Conservation (phyloP, 2,797 vertebrate genomes). For the Pseudochaenichthys georgianus region DNA sequence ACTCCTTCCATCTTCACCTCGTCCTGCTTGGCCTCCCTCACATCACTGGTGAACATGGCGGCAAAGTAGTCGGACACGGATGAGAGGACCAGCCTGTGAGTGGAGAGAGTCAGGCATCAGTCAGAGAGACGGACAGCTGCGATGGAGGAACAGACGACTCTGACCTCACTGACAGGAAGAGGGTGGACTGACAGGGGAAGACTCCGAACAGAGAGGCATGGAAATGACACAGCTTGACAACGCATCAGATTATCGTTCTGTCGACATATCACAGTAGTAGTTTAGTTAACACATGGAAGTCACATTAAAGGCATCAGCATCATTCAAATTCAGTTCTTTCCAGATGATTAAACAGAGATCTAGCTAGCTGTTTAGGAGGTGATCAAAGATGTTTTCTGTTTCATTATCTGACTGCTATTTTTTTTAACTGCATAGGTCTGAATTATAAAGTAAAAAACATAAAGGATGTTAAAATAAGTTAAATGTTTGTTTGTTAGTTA, state of each 20-base stretch:
- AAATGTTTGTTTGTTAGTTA: too few species aligned
- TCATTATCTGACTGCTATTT: conserved; percentile 4
- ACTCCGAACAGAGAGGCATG: conserved; percentile 19
- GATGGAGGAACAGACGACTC: conserved; percentile 37
- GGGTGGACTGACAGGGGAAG: conserved; percentile 24
- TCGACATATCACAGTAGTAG: conserved; percentile 8
- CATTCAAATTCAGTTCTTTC: neutral
- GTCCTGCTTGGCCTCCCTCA: conserved; percentile 96
- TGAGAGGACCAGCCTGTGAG: conserved; percentile 92
- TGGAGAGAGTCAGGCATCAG: conserved; percentile 47
- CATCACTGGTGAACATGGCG: conserved; percentile 98
- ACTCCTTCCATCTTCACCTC: conserved; percentile 99
- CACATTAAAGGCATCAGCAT: neutral
- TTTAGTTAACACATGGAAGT: neutral
- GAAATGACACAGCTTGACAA: conserved; percentile 19
- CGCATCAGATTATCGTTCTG: neutral
- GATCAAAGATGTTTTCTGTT: neutral
- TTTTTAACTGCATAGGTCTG: neutral
- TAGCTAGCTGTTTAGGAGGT: neutral
- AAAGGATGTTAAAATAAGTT: neutral
- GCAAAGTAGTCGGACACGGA: conserved; percentile 99
- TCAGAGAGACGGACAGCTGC: conserved; percentile 53
- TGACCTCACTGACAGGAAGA: conserved; percentile 48
- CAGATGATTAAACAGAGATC: neutral
- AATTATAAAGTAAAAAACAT: neutral